A percentile compares a stretch with the other conserved stretches of the same genome.
Conservation (phyloP, 2,113 vertebrate species). For the Syrmaticus mikado region DNA sequence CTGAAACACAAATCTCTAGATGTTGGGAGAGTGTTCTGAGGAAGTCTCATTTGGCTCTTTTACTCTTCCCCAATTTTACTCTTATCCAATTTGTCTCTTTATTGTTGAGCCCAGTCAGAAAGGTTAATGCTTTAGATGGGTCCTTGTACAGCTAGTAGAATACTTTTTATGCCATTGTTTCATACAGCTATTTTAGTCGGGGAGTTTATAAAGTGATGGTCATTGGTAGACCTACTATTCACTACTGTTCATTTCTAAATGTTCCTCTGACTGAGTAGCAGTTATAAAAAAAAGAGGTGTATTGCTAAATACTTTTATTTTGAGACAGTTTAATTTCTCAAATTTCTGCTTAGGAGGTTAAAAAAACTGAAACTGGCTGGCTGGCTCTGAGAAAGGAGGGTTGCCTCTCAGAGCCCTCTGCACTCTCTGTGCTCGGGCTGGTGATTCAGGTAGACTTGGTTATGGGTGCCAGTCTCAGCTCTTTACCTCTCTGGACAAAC, state of each 20-base stretch:
- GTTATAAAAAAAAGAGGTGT: not conserved
- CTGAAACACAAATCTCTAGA: constrained; percentile 60
- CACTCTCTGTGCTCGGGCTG: not conserved
- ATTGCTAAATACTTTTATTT: not conserved
- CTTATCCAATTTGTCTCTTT: too few relatives aligned
- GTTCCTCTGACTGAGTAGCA: not conserved
- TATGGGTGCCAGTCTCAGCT: not conserved
- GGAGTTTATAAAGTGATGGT: not conserved
- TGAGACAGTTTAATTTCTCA: not conserved
- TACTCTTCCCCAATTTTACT: not conserved
- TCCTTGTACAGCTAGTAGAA: not conserved
- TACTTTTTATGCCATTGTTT: not conserved
- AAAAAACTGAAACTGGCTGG: not conserved
- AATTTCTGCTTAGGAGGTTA: not conserved
- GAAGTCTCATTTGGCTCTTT: constrained; percentile 40
- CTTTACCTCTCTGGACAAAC: not conserved
- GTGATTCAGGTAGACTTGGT: not conserved
- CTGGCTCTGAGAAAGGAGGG: not conserved
- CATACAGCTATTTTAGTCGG: not conserved
- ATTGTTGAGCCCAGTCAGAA: not conserved
- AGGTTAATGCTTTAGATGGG: not conserved
- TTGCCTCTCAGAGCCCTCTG: not conserved
- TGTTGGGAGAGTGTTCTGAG: constrained; percentile 40
- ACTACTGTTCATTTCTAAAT: not conserved
- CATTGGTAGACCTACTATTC: not conserved